Evolutionary conservation across 2,888 invertebrate species (phyloP), one percentile per base, ranked within the genome.

Genomic region (Eristalis arbustorum): DNA sequence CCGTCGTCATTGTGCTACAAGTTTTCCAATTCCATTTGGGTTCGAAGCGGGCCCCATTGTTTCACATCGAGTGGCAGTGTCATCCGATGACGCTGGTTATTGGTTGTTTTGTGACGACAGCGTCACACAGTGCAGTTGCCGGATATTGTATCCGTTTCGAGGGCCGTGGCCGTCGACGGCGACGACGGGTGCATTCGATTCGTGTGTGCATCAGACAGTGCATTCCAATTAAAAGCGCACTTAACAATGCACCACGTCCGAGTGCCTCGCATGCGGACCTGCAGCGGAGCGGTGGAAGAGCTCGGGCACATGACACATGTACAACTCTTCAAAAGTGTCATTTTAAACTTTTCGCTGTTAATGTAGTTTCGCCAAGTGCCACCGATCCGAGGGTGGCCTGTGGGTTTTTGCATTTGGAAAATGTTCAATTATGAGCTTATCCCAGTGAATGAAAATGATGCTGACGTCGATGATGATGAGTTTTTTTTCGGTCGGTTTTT

Each of bases 141-240:
- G 78, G 83, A 87, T 78, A 87, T 87, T 87, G 87, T 87, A 87
- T 87, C 83, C 87, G 80, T 72, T 79, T 61, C 59, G 59, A 42
- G 25, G n/a, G 61, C 3, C 14, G 34, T 5, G 25, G 1, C 59
- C 25, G 59, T 25, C 1, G 22, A 37, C 18, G 31, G 34, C 10
- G 42, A 49, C 34, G 57, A 71, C 14, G 42, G 67, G 59, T 69
- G 73, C 72, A 79, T 87, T 83, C 78, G 75, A 87, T 78, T 83
- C 75, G 75, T 72, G 74, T 87, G 87, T 87, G 87, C 83, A 78
- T 71, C 83, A 83, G 87, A 87, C 87, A 87, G 87, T 83, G 72
- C 74, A 87, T 78, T 87, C 87, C 87, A 87, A 87, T 87, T 83
- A 87, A 87, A 79, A 83, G 87, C 75, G 72, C 83, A 78, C 87